These are phyloP conservation scores for Linyphia triangularis DNA, from an alignment of 2,888 invertebrate species.

Conservation along the genomic window DNA sequence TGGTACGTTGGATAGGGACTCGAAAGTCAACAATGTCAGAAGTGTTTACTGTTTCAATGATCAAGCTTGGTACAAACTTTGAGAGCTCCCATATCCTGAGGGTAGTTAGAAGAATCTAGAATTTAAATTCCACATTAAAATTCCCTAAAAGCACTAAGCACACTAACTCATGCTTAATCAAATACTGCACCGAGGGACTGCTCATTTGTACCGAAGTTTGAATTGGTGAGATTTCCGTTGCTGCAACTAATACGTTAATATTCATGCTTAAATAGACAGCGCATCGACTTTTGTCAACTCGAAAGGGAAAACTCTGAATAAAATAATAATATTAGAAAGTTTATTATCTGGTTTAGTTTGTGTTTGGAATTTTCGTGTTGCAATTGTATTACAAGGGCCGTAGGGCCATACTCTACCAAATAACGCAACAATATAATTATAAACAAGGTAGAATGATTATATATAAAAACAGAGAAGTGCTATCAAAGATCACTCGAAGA, in stretches of 20 bases:
- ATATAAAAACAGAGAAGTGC: too few species aligned
- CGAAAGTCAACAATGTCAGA: slow-evolving; percentile 5
- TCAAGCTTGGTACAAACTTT: neutral
- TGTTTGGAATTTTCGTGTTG: too few species aligned
- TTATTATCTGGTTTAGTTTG: too few species aligned
- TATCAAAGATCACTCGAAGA: too few species aligned
- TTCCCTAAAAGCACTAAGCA: neutral
- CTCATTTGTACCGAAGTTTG: neutral
- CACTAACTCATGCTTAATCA: slow-evolving; percentile 1
- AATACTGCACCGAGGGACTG: neutral
- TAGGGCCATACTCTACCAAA: too few species aligned
- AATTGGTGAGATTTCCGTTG: neutral
- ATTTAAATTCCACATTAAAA: slow-evolving; percentile 30
- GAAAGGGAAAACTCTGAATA: too few species aligned
- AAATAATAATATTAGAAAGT: too few species aligned
- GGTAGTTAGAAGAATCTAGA: neutral
- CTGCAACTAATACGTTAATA: neutral
- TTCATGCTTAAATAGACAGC: neutral
- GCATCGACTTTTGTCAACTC: too few species aligned
- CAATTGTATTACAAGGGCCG: too few species aligned
- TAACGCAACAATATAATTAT: too few species aligned
- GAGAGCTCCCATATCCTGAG: slow-evolving; percentile 1
- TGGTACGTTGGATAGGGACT: neutral
- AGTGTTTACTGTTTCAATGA: slow-evolving; percentile 12
- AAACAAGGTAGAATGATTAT: too few species aligned